Percentiles rank a stretch among this genome's conserved stretches.
Evolutionary conservation across 2,797 vertebrate species (phyloP).

Genomic region (Sebastes diaconus): DNA sequence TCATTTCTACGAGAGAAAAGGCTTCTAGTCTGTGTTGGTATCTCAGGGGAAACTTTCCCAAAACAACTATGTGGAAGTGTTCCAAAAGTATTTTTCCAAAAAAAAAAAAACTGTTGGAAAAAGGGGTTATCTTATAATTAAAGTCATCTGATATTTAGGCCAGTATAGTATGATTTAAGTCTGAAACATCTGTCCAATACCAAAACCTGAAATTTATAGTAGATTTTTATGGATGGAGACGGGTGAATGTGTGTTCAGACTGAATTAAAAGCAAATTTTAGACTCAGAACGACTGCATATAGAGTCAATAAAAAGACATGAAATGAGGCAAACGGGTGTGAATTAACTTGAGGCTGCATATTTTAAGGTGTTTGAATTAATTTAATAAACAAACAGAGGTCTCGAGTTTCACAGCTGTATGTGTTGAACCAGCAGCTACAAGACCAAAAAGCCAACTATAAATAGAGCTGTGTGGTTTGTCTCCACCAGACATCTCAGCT

Average conservation of each 20-base stretch:
- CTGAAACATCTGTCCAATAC: background rate
- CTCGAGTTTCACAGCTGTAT: background rate
- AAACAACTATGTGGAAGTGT: no score
- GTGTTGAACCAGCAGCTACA: background rate
- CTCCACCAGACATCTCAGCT: background rate
- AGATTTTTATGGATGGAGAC: background rate
- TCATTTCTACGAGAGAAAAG: background rate
- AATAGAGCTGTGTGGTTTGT: background rate
- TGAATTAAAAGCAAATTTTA: background rate
- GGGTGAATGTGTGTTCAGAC: background rate
- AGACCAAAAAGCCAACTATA: background rate
- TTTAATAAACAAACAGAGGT: background rate
- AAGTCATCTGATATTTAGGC: background rate
- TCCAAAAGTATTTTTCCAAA: no score
- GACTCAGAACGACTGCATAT: background rate
- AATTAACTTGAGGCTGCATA: background rate
- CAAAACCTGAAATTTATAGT: background rate
- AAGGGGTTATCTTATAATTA: background rate
- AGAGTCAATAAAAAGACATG: background rate
- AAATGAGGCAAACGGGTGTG: background rate
- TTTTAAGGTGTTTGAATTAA: background rate
- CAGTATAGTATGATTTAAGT: background rate
- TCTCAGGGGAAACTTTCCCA: background rate
- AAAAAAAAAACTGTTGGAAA: no score
- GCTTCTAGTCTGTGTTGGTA: background rate